Evolutionary conservation across 2,888 invertebrate species (phyloP).

Genomic region (Cryptus armator): DNA sequence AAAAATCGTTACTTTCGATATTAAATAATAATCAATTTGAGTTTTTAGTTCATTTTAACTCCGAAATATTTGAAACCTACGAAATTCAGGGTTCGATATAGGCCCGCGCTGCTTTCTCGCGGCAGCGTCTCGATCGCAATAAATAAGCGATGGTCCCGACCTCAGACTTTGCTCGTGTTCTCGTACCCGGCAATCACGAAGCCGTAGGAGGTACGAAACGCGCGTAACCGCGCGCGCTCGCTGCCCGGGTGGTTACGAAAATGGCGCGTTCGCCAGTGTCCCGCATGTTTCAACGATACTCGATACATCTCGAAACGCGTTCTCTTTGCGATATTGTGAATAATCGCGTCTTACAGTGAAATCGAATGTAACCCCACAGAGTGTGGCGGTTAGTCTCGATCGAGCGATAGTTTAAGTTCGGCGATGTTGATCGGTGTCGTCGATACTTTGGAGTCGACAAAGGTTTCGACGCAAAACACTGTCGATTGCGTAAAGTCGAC

Average conservation of each 20-base stretch:
- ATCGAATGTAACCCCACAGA: not conserved
- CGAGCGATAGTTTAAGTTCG: conserved; percentile 17
- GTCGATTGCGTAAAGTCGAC: conserved; percentile 84
- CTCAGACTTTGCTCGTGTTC: conserved; percentile 81
- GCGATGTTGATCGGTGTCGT: conserved; percentile 47
- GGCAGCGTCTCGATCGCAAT: conserved; percentile 38
- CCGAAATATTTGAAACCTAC: not conserved
- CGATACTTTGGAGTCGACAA: conserved; percentile 68
- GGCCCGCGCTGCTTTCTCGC: conserved; percentile 17
- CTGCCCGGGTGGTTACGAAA: conserved; percentile 18
- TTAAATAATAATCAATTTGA: no score
- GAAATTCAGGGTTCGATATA: not conserved
- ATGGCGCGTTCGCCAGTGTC: conserved; percentile 15
- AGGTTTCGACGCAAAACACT: conserved; percentile 78
- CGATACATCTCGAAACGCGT: conserved; percentile 15
- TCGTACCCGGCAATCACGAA: conserved; percentile 76
- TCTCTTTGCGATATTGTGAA: conserved; percentile 41
- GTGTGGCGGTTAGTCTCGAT: conserved; percentile 33
- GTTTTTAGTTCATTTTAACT: conserved; percentile 10
- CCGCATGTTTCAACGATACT: conserved; percentile 20
- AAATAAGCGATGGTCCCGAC: conserved; percentile 77
- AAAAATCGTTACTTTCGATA: no score
- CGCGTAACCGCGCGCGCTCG: conserved; percentile 8
- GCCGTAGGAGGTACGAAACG: conserved; percentile 66
- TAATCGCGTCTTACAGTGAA: conserved; percentile 24